These are phyloP conservation scores for Gryon sp. DNA, from an alignment of 1,140 invertebrate species.

Conservation along the genomic window DNA sequence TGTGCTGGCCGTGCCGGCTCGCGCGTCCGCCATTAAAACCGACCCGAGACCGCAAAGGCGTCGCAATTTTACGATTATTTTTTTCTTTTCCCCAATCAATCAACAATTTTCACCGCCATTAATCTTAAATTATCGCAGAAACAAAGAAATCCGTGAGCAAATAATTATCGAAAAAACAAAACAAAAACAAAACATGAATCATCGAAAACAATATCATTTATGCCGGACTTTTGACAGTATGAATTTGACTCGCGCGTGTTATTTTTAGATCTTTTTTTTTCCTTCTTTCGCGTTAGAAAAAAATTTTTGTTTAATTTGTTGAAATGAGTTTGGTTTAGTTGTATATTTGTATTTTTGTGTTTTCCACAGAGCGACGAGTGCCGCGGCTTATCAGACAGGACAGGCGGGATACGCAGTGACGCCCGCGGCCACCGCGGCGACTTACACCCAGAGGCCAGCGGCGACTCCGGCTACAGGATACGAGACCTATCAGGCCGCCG, in stretches of 20 bases:
- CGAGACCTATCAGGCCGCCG: constrained; percentile 88
- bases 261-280: background rate
- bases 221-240: too few species aligned
- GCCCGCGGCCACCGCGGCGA: constrained; percentile 86
- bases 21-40: constrained; percentile 72
- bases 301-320: background rate
- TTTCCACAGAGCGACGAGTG: constrained; percentile 69
- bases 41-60: background rate
- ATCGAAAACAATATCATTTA: too few species aligned
- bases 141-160: too few species aligned
- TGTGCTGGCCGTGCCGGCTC: background rate
- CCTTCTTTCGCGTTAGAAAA: background rate
- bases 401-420: constrained; percentile 91
- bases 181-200: too few species aligned
- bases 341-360: too few species aligned
- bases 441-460: constrained; percentile 87
- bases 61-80: too few species aligned
- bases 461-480: constrained; percentile 86
- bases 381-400: constrained; percentile 87
- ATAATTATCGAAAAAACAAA: too few species aligned
- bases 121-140: too few species aligned
- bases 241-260: too few species aligned
- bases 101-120: too few species aligned
- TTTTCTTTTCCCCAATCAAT: too few species aligned
- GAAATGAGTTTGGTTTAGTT: background rate